These are phyloP conservation scores for Carterocephalus palaemon DNA, from an alignment of 2,888 invertebrate genomes.

Conservation along the genomic window DNA sequence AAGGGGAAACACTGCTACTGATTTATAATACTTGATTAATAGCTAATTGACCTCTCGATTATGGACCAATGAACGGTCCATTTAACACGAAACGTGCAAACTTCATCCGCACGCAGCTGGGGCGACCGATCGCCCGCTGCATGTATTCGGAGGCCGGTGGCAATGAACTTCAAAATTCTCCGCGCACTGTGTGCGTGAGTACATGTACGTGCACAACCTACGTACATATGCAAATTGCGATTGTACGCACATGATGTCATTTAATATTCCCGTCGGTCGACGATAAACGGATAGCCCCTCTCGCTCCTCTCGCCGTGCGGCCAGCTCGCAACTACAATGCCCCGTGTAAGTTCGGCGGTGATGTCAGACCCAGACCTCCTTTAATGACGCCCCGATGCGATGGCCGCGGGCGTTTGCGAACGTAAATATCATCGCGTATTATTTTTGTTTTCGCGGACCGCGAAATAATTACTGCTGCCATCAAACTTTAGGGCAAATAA, in stretches of 20 bases:
- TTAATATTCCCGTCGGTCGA: slow-evolving; percentile 58
- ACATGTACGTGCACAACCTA: slow-evolving; percentile 1
- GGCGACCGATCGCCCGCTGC: slow-evolving; percentile 52
- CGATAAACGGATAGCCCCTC: slow-evolving; percentile 56
- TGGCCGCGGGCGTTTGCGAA: slow-evolving; percentile 58
- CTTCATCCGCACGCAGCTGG: slow-evolving; percentile 57
- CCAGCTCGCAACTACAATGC: slow-evolving; percentile 62
- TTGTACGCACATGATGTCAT: slow-evolving; percentile 43
- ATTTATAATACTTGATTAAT: too few relatives aligned
- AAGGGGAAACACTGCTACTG: too few relatives aligned
- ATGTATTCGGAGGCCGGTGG: slow-evolving; percentile 54
- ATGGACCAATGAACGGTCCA: slow-evolving; percentile 48
- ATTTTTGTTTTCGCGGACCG: slow-evolving; percentile 34
- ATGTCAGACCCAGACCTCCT: slow-evolving; percentile 72
- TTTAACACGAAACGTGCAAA: slow-evolving; percentile 61
- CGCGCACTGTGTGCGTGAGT: slow-evolving; percentile 31
- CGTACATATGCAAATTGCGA: slow-evolving; percentile 37
- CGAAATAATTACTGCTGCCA: slow-evolving; percentile 27
- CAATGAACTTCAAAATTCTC: slow-evolving; percentile 64
- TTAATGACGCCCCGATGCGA: slow-evolving; percentile 34
- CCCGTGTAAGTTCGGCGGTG: slow-evolving; percentile 65
- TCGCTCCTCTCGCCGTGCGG: slow-evolving; percentile 52
- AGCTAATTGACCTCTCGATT: slow-evolving; percentile 29
- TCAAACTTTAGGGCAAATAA: slow-evolving; percentile 21
- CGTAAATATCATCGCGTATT: slow-evolving; percentile 47